A percentile compares a stretch with the other conserved stretches of the same genome.
Conservation (phyloP, 1,140 invertebrate genomes). For the Drosophila sp. region DNA sequence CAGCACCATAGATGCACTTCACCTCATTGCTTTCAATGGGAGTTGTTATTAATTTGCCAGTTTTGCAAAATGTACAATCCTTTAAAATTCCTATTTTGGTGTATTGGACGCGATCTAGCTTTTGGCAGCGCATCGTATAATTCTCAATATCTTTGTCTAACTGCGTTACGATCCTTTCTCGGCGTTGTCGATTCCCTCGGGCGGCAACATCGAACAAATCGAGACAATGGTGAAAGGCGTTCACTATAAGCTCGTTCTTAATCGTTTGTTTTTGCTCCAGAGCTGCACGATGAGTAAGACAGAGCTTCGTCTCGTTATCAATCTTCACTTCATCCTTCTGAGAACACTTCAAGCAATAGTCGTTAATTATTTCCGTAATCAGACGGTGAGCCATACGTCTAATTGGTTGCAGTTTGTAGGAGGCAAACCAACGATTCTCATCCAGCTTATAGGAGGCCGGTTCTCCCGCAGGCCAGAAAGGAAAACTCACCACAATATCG, state of each 20-base stretch:
- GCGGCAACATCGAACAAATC: not conserved
- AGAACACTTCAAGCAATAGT: not conserved
- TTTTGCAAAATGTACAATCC: not conserved
- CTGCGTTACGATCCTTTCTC: not conserved
- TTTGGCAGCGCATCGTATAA: not conserved
- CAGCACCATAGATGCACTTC: not conserved
- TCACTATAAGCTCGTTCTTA: not conserved
- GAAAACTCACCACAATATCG: not conserved
- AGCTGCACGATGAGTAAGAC: not conserved
- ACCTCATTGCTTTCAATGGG: not conserved
- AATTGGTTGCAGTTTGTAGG: constrained; percentile 2
- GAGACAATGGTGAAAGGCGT: not conserved
- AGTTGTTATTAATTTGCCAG: not conserved
- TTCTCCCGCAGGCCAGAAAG: not conserved
- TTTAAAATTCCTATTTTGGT: not conserved
- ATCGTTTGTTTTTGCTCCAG: not conserved
- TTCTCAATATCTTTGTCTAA: not conserved
- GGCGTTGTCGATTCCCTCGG: not conserved
- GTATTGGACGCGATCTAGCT: not conserved
- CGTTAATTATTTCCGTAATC: not conserved
- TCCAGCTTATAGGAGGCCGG: not conserved
- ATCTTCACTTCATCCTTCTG: not conserved
- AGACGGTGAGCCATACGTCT: not conserved
- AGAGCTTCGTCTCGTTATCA: not conserved
- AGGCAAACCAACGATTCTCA: not conserved